Conservation (phyloP, 2,797 vertebrate species). For the Heteromormyrus szaboi region DNA sequence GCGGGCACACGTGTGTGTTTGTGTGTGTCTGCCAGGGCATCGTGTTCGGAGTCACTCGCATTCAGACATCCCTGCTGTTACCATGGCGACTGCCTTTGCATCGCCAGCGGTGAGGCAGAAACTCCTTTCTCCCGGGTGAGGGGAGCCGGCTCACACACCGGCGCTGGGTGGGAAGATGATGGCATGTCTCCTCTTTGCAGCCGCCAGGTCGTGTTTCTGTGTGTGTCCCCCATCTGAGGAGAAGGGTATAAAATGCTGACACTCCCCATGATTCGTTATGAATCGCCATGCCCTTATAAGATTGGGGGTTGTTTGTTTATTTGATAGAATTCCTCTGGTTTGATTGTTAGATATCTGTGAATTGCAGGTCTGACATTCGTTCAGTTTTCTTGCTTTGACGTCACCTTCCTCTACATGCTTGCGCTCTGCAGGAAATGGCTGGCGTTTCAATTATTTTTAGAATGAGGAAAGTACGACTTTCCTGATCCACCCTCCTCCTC, state of each 20-base stretch:
- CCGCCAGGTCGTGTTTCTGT: not conserved
- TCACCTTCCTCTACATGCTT: not conserved
- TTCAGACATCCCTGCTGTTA: constrained; percentile 25
- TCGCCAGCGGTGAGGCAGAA: constrained; percentile 5
- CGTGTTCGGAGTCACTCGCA: constrained; percentile 14
- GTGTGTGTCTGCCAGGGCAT: not conserved
- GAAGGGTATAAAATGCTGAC: not conserved
- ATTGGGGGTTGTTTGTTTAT: not conserved
- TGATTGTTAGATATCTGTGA: not conserved
- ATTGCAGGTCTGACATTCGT: not conserved
- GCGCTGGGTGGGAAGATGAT: not conserved
- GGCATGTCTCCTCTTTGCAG: not conserved
- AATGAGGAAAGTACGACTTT: not conserved
- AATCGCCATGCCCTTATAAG: not conserved
- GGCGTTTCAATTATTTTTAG: not conserved
- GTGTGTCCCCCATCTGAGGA: not conserved
- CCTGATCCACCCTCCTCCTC: not conserved
- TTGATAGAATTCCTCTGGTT: not conserved
- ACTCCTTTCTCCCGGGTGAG: not conserved
- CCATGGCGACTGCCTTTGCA: constrained; percentile 22
- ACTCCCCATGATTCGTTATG: not conserved
- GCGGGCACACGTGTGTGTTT: not conserved
- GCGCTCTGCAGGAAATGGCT: not conserved
- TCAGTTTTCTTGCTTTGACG: not conserved
- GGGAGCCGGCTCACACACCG: not conserved